phyloP scores from a whole-genome alignment of 2,888 invertebrate species.

The Sinodicranocentrus sp. region DNA sequence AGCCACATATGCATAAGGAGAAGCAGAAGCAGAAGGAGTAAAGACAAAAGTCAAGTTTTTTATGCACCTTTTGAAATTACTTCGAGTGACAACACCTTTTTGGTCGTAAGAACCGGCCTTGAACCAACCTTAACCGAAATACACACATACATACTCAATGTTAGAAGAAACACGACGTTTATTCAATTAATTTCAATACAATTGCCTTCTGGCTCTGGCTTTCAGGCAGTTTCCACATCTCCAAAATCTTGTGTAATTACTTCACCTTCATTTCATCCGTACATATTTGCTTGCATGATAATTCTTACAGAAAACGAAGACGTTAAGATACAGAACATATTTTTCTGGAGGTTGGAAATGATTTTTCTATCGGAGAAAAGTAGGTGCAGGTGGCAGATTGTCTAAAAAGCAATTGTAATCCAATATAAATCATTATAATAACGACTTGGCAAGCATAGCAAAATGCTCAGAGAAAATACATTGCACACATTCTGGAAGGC shows the following conservation, averaged over 20 bases:
- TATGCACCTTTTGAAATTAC: not conserved
- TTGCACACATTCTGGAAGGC: too few species aligned
- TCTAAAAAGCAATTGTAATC: too few species aligned
- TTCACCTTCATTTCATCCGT: slow-evolving; percentile 9
- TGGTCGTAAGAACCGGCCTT: slow-evolving; percentile 25
- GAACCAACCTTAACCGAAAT: slow-evolving; percentile 47
- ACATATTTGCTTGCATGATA: not conserved
- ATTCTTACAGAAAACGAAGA: not conserved
- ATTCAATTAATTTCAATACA: not conserved
- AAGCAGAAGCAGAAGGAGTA: not conserved
- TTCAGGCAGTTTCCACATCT: not conserved
- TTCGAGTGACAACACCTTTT: slow-evolving; percentile 37
- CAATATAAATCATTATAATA: too few species aligned
- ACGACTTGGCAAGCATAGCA: too few species aligned
- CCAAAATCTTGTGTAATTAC: too few species aligned
- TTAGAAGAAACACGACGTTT: too few species aligned
- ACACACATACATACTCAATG: not conserved
- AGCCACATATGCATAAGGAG: too few species aligned
- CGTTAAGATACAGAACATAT: not conserved
- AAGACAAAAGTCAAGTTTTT: not conserved
- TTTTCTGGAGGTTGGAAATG: too few species aligned
- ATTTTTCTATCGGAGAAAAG: too few species aligned
- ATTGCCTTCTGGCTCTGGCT: not conserved
- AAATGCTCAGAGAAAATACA: too few species aligned
- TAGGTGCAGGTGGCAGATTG: too few species aligned